Evolutionary conservation across 2,888 invertebrate genomes (phyloP).

Genomic region (Drosophila fulvimacula): DNA sequence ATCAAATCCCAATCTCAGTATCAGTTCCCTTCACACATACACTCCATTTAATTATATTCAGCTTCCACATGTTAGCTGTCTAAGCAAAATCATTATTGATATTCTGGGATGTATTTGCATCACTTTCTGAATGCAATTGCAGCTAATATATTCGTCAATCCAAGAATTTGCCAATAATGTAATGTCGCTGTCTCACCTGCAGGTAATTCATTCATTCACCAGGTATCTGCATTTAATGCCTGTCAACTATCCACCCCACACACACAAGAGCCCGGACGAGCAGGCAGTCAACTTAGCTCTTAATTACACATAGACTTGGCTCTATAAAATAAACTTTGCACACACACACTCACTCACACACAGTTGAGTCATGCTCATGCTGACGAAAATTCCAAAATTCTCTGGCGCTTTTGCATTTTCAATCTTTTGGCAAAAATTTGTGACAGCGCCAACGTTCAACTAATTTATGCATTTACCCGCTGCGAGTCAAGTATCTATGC

Average conservation of each 20-base stretch:
- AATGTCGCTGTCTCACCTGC: slow-evolving; percentile 15
- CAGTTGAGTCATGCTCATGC: neutral
- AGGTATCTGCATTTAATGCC: slow-evolving; percentile 44
- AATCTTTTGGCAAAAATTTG: slow-evolving; percentile 32
- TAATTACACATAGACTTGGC: slow-evolving; percentile 43
- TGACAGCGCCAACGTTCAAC: slow-evolving; percentile 30
- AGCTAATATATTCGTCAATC: slow-evolving; percentile 7
- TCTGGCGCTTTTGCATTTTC: slow-evolving; percentile 35
- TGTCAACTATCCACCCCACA: slow-evolving; percentile 5
- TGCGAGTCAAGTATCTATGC: slow-evolving; percentile 32
- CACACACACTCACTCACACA: slow-evolving; percentile 4
- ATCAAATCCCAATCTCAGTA: neutral
- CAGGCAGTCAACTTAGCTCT: slow-evolving; percentile 36
- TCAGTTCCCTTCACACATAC: neutral
- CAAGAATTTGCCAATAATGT: slow-evolving; percentile 6
- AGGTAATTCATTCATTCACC: slow-evolving; percentile 12
- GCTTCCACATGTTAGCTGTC: neutral
- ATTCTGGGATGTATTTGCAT: neutral
- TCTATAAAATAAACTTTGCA: neutral
- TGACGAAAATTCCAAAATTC: slow-evolving; percentile 23
- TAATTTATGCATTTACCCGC: slow-evolving; percentile 58
- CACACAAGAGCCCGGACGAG: neutral
- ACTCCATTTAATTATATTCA: neutral
- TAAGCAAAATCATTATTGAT: neutral
- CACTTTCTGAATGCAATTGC: neutral